A percentile compares a stretch with the other conserved stretches of the same genome.
These are phyloP conservation scores for Mnemiopsis leidyi DNA, from an alignment of 37 sponge, comb jelly and placozoan species.

Conservation along the genomic window DNA sequence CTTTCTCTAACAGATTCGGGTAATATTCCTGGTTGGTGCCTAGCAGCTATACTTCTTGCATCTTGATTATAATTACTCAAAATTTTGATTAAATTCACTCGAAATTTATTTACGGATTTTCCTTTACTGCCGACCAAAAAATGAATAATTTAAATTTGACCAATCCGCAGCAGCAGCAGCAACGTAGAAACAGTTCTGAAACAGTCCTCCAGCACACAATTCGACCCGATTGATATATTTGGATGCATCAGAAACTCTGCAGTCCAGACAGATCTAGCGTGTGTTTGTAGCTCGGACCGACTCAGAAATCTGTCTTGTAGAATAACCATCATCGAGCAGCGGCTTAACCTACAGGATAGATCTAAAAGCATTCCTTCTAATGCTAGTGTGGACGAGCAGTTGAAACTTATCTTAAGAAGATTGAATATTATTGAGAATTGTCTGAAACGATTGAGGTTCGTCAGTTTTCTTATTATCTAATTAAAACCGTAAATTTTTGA, in stretches of 20 bases:
- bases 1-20: too few species aligned
- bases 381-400: neutral
- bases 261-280: slow-evolving; percentile 24
- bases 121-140: too few species aligned
- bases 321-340: neutral
- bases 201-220: neutral
- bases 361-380: neutral
- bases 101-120: too few species aligned
- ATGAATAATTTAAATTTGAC: too few species aligned
- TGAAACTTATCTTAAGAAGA: neutral
- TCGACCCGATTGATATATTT: slow-evolving; percentile 12
- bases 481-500: too few species aligned
- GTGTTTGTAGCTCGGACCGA: slow-evolving; percentile 45
- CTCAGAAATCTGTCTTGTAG: neutral
- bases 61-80: too few species aligned
- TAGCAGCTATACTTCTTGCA: too few species aligned
- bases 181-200: neutral
- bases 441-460: slow-evolving; percentile 22
- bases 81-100: too few species aligned
- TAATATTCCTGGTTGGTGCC: too few species aligned
- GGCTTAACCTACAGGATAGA: neutral
- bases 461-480: neutral
- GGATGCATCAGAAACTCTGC: slow-evolving; percentile 20
- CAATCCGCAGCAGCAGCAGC: too few species aligned
- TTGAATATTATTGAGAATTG: neutral